Evolutionary conservation across 2,797 vertebrate genomes (phyloP).

Genomic region (Hybognathus amarus): DNA sequence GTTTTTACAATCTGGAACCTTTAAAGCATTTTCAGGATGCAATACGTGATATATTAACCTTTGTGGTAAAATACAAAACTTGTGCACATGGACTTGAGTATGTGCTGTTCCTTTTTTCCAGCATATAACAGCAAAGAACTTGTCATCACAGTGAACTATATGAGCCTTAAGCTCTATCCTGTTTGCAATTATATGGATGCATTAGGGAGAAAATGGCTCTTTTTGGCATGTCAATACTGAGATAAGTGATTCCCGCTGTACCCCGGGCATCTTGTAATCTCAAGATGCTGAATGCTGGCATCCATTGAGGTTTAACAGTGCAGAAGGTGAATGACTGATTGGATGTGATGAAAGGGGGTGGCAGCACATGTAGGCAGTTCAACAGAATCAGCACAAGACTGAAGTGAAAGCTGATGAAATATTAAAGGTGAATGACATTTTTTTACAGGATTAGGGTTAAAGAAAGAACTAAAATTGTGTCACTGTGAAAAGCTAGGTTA

Average conservation of each 20-base stretch:
- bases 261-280: conserved; percentile 54
- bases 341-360: conserved; percentile 34
- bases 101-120: not conserved
- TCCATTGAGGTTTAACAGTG: conserved; percentile 74
- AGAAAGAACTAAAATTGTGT: not conserved
- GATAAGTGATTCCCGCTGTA: conserved; percentile 59
- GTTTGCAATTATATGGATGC: conserved; percentile 61
- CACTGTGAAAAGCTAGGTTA: conserved; percentile 1
- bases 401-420: not conserved
- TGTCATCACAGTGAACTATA: conserved; percentile 13
- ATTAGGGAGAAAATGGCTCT: conserved; percentile 56
- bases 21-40: not conserved
- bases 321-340: conserved; percentile 64
- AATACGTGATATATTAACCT: not conserved
- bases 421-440: not conserved
- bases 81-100: not conserved
- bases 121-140: not conserved
- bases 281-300: conserved; percentile 47
- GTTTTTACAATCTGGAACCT: no score
- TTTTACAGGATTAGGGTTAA: not conserved
- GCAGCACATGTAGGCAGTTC: not conserved
- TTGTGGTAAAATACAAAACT: not conserved
- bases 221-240: conserved; percentile 49
- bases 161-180: conserved; percentile 23
- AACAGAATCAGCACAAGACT: not conserved